Conservation (phyloP, 2,888 invertebrate species). For the Drosophila emarginata region DNA sequence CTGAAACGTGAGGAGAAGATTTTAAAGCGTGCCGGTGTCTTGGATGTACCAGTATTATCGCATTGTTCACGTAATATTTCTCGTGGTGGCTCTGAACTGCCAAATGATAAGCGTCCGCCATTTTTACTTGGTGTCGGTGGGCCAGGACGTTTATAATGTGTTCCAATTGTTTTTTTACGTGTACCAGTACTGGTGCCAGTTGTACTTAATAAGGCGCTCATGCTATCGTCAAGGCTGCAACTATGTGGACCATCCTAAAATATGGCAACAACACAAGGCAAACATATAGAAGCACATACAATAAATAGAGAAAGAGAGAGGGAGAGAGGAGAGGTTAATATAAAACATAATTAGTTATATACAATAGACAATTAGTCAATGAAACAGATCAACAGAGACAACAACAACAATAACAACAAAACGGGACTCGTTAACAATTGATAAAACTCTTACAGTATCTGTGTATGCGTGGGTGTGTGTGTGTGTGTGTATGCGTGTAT, state of each 20-base stretch:
- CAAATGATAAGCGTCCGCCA: slow-evolving; percentile 88
- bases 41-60: slow-evolving; percentile 82
- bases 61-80: slow-evolving; percentile 85
- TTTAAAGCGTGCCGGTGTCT: slow-evolving; percentile 87
- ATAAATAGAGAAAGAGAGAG: background rate
- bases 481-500: background rate
- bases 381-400: slow-evolving; percentile 3
- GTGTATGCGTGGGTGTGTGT: background rate
- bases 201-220: slow-evolving; percentile 81
- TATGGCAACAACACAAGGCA: slow-evolving; percentile 6
- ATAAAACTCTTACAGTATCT: slow-evolving; percentile 22
- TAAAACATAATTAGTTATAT: background rate
- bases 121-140: slow-evolving; percentile 94
- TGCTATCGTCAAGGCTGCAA: slow-evolving; percentile 78
- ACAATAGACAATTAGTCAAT: background rate
- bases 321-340: background rate
- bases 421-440: slow-evolving; percentile 21
- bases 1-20: slow-evolving; percentile 84
- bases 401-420: slow-evolving; percentile 19
- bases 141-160: slow-evolving; percentile 92
- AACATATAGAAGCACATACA: background rate
- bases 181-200: slow-evolving; percentile 73
- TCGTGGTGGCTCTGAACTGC: slow-evolving; percentile 83
- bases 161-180: slow-evolving; percentile 85
- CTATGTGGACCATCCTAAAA: slow-evolving; percentile 71